Evolutionary conservation across 1,140 invertebrate species (phyloP).

Genomic region (Zelostemma sp.): DNA sequence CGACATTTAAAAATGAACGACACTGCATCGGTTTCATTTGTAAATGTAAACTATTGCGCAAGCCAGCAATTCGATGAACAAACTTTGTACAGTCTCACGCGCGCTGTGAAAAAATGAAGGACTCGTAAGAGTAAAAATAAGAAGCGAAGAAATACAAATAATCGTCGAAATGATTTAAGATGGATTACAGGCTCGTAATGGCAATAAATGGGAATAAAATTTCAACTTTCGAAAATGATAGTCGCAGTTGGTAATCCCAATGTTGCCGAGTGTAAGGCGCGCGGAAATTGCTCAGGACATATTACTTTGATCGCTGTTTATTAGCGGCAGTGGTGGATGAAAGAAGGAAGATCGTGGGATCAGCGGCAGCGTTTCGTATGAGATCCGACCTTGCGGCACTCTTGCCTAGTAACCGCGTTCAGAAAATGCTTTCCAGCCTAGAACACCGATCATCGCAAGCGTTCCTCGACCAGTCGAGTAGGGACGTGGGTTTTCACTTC

Average conservation of each 20-base stretch:
- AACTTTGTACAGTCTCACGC: neutral
- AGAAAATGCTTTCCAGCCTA: conserved; percentile 43
- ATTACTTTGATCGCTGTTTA: conserved; percentile 43
- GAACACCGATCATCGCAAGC: conserved; percentile 16
- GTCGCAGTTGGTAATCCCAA: conserved; percentile 9
- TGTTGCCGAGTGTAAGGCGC: conserved; percentile 13
- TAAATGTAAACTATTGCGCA: conserved; percentile 24
- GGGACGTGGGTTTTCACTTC: conserved; percentile 35
- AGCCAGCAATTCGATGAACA: neutral
- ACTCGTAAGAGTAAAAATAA: neutral
- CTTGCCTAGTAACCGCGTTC: conserved; percentile 49
- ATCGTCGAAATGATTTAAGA: neutral
- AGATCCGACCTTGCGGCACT: conserved; percentile 46
- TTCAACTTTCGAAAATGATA: conserved; percentile 38
- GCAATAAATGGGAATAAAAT: conserved; percentile 7
- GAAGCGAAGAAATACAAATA: neutral
- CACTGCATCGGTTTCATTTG: conserved; percentile 26
- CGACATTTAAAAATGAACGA: conserved; percentile 13
- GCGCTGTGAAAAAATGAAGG: neutral
- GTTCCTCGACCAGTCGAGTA: conserved; percentile 5
- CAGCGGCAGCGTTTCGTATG: conserved; percentile 38
- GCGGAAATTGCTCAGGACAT: conserved; percentile 36
- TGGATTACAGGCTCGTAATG: neutral
- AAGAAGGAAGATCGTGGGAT: conserved; percentile 44
- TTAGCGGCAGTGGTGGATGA: conserved; percentile 17